phyloP scores from a whole-genome alignment of 2,113 vertebrate genomes.

The Galbula dea region DNA sequence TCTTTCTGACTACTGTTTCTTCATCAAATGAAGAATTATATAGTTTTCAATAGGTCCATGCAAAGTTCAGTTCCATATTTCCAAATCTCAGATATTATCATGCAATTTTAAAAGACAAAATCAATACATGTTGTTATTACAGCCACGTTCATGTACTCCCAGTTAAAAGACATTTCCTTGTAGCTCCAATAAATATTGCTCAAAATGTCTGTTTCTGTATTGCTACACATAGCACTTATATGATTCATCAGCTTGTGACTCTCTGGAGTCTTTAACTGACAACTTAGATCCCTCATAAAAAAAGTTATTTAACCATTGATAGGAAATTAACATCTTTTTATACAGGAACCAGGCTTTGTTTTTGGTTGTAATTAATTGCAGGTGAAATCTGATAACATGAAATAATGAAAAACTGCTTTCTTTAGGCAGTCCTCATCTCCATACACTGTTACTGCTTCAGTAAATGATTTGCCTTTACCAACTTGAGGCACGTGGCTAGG shows the following conservation, averaged over 20 bases:
- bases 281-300: slow-evolving; percentile 12
- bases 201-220: background rate
- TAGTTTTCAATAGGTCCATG: background rate
- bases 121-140: background rate
- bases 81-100: background rate
- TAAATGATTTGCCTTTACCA: background rate
- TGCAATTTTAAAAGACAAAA: background rate
- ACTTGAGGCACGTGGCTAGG: background rate
- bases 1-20: background rate
- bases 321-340: background rate
- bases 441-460: background rate
- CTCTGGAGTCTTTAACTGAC: background rate
- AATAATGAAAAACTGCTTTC: background rate
- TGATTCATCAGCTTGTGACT: slow-evolving; percentile 55
- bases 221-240: background rate
- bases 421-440: background rate
- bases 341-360: background rate
- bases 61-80: background rate
- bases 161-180: background rate
- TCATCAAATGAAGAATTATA: background rate
- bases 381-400: background rate
- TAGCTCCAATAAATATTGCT: background rate
- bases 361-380: background rate
- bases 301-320: background rate
- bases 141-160: background rate